Percentiles rank a stretch among this genome's conserved stretches.
phyloP scores from a whole-genome alignment of 2,113 vertebrate species.

The Microtus oregoni region DNA sequence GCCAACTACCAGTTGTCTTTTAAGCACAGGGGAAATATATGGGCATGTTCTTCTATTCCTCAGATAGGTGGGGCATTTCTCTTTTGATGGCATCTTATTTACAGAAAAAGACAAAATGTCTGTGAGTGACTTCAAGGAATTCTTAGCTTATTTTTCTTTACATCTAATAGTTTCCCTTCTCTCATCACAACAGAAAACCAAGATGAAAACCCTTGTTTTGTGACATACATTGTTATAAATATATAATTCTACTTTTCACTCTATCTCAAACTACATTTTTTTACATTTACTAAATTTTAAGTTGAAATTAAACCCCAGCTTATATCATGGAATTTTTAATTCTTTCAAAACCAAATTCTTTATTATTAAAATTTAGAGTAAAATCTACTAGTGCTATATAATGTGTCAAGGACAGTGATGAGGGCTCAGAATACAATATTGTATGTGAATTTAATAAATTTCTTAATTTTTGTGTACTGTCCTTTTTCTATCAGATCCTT shows the following conservation, averaged over 20 bases:
- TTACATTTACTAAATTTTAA: slow-evolving; percentile 8
- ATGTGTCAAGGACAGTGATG: neutral
- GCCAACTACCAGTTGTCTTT: neutral
- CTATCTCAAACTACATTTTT: neutral
- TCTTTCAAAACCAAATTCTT: slow-evolving; percentile 4
- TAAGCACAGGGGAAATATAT: slow-evolving; percentile 29
- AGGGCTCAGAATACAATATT: neutral
- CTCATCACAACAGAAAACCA: neutral
- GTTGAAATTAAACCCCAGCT: neutral
- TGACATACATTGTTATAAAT: neutral
- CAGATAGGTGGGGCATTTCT: slow-evolving; percentile 6
- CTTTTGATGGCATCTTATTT: slow-evolving; percentile 33
- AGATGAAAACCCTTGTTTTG: neutral
- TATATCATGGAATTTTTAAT: neutral
- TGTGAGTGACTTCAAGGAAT: neutral
- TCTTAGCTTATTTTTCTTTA: slow-evolving; percentile 8
- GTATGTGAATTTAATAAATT: neutral
- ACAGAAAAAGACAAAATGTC: neutral
- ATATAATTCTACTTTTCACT: neutral
- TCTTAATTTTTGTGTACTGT: neutral
- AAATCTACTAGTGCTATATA: neutral
- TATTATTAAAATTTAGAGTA: slow-evolving; percentile 21
- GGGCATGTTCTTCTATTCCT: neutral
- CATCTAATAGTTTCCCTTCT: neutral
- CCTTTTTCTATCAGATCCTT: neutral